These are phyloP conservation scores for Anguilla pacifica DNA, from an alignment of 2,797 vertebrate genomes.

Conservation along the genomic window DNA sequence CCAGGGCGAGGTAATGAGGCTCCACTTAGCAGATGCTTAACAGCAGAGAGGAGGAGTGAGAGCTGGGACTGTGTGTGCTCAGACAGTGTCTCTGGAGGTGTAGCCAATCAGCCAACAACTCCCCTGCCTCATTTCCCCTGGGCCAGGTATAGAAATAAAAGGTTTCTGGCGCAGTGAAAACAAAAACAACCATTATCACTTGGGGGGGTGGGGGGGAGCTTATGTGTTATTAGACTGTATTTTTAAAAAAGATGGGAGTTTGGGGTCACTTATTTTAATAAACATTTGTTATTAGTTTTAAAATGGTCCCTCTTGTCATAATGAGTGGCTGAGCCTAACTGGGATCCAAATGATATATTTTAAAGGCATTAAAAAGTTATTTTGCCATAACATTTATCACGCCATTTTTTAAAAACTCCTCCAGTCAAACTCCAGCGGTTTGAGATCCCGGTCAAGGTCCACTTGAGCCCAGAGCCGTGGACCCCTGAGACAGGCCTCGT, in stretches of 20 bases:
- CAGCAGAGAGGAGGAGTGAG: neutral
- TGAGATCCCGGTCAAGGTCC: slow-evolving; percentile 94
- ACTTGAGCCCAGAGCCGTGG: slow-evolving; percentile 94
- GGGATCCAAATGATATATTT: neutral
- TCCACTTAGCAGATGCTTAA: neutral
- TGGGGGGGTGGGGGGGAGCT: neutral
- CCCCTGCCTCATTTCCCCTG: neutral
- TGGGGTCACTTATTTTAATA: neutral
- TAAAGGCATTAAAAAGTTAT: neutral
- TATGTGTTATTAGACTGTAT: no score
- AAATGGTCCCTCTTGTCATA: neutral
- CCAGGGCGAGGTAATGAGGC: neutral
- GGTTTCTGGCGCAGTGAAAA: neutral
- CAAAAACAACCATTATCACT: neutral
- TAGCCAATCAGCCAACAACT: neutral
- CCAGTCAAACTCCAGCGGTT: slow-evolving; percentile 94
- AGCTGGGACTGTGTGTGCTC: neutral
- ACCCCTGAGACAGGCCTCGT: slow-evolving; percentile 96
- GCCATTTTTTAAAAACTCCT: neutral
- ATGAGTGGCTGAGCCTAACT: neutral
- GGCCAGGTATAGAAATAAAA: neutral
- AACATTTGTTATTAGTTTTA: neutral
- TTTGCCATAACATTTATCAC: neutral
- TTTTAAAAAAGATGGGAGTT: no score
- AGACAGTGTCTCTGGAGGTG: neutral